Evolutionary conservation across 1,140 invertebrate species (phyloP), one percentile per base, ranked within the genome.

Genomic region (Scaptomyza graminum): DNA sequence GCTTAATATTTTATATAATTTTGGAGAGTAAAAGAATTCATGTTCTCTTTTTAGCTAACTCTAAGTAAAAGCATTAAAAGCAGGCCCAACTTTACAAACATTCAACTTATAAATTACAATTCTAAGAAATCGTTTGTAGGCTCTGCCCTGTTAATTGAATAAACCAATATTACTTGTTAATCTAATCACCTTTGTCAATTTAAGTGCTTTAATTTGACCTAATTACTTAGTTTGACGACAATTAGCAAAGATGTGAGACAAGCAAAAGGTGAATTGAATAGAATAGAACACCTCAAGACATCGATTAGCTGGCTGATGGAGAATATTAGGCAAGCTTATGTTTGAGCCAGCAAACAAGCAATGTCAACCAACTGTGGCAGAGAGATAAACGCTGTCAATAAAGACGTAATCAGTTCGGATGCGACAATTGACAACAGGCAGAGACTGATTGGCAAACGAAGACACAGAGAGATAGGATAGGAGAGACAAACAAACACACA

Each of bases 401-500:
- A 12, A 41, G 37, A 41, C 12, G 37, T 41, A 41, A 41, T 41
- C 37, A 41, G 12, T 12, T 9, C 34, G 34, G 34, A 37, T 11
- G 11, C 34, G 28, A 37, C 34, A 37, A 37, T 37, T n/a, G n/a
- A 41, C 11, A 12, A 41, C 37, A 41, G n/a, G 3, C 31, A 28
- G 22, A 57, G 52, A 41, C 7, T 1, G 31, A 56, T 16, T 25
- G 22, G 11, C 18, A 44, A 12, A 57, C n/a, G 22, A 11, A 50
- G 37, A 63, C 13, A 66, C 12, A 43, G 31, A 15, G 13, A 69
- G 3, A 44, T 34, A 46, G 70, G 22, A 16, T 22, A 11, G 44
- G 44, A 64, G 22, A 66, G 3, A 44, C 34, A 46, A 31, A 31
- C 28, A 22, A 5, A 28, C 5, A 28, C n/a, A n/a, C n/a, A n/a